A percentile compares a stretch with the other conserved stretches of the same genome.
Evolutionary conservation across 1,140 invertebrate species (phyloP).

Genomic region (Drosophila bocki): DNA sequence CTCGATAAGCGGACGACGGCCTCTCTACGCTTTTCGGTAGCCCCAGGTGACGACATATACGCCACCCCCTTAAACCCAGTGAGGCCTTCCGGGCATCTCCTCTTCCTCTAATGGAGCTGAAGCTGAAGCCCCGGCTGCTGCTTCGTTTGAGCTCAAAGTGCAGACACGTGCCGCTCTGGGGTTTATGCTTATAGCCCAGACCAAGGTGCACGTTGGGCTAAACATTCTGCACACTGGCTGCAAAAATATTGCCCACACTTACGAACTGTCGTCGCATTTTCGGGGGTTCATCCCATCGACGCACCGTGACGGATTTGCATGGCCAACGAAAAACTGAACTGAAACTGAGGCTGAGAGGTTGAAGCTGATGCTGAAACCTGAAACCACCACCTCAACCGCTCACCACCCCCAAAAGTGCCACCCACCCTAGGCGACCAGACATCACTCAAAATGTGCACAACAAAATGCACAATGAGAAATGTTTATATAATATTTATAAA

Average conservation of each 20-base stretch:
- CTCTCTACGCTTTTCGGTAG: conserved; percentile 27
- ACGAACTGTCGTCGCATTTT: conserved; percentile 57
- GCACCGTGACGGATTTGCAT: conserved; percentile 78
- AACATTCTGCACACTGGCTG: conserved; percentile 55
- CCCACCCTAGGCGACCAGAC: conserved; percentile 39
- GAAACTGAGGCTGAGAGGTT: conserved; percentile 4
- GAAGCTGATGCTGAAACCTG: conserved; percentile 14
- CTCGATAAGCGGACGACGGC: conserved; percentile 7
- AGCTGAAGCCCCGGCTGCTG: conserved; percentile 34
- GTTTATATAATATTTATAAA: not conserved
- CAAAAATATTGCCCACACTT: conserved; percentile 55
- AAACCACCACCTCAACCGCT: conserved; percentile 41
- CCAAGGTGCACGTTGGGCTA: conserved; percentile 28
- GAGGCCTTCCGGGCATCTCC: not conserved
- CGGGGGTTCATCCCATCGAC: conserved; percentile 56
- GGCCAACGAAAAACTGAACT: conserved; percentile 31
- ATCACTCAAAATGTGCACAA: conserved; percentile 80
- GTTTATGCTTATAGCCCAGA: conserved; percentile 6
- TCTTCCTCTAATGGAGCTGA: conserved; percentile 49
- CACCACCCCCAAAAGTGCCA: conserved; percentile 29
- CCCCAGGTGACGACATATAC: conserved; percentile 54
- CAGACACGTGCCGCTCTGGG: conserved; percentile 71
- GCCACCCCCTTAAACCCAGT: not conserved
- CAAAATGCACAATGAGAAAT: conserved; percentile 39
- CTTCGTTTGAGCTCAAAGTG: conserved; percentile 75